Percentiles rank a stretch among this genome's conserved stretches.
Evolutionary conservation across 2,797 vertebrate genomes (phyloP).

Genomic region (Eulemur albifrons): DNA sequence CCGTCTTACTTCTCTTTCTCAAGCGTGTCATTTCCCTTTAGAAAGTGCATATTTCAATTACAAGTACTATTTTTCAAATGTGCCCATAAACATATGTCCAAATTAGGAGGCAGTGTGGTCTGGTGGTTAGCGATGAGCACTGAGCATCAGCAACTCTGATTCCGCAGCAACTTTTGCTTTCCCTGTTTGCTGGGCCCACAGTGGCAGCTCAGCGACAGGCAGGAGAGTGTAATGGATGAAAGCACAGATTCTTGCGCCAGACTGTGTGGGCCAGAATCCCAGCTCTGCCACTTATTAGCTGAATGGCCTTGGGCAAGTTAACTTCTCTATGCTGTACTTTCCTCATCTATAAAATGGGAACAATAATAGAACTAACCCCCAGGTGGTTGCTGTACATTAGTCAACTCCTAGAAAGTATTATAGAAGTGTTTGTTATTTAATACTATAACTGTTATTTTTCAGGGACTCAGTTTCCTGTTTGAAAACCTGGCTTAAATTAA

Average conservation of each 20-base stretch:
- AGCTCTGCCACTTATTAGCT: not conserved
- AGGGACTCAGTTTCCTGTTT: not conserved
- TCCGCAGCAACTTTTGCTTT: not conserved
- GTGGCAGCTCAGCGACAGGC: not conserved
- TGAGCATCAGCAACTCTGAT: constrained; percentile 15
- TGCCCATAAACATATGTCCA: constrained; percentile 69
- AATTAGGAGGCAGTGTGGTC: constrained; percentile 67
- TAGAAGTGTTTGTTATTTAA: not conserved
- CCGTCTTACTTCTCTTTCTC: constrained; percentile 76
- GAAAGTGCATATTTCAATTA: constrained; percentile 76
- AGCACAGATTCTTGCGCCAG: not conserved
- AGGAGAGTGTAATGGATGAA: not conserved
- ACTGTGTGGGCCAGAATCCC: not conserved
- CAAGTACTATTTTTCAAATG: constrained; percentile 69
- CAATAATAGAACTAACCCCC: not conserved
- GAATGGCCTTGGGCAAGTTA: not conserved
- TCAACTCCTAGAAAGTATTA: not conserved
- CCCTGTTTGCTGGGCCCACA: not conserved
- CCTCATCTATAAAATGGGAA: constrained; percentile 11
- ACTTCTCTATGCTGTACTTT: not conserved
- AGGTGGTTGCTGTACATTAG: too few species aligned
- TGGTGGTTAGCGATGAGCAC: constrained; percentile 27
- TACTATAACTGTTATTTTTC: not conserved
- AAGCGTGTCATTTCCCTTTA: constrained; percentile 75
- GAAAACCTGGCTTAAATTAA: constrained; percentile 10